These are phyloP conservation scores for Antrozous pallidus DNA, from an alignment of 2,797 vertebrate genomes.

Conservation along the genomic window DNA sequence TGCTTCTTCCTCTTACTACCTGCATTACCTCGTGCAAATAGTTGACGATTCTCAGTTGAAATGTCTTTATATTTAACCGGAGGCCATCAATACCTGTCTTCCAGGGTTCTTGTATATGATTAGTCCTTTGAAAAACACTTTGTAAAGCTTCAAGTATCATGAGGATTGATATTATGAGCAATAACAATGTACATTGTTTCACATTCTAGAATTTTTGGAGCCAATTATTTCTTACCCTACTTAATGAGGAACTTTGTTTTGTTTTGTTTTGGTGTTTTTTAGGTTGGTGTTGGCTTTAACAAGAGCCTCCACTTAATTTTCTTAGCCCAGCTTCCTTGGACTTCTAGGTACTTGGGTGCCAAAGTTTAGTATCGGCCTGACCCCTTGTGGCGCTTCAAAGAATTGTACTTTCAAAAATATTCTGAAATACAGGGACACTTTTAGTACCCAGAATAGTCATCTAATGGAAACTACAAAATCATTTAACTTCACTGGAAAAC, in stretches of 20 bases:
- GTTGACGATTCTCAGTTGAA: not conserved
- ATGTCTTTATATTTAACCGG: not conserved
- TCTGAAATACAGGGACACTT: not conserved
- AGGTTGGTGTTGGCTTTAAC: not conserved
- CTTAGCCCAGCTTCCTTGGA: not conserved
- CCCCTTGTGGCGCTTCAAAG: slow-evolving; percentile 23
- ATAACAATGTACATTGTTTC: not conserved
- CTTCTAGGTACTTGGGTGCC: too few relatives aligned
- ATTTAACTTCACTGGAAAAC: not conserved
- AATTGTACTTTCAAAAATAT: not conserved
- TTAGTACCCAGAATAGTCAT: not conserved
- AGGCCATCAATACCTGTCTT: not conserved
- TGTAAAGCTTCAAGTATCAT: not conserved
- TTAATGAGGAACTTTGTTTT: not conserved
- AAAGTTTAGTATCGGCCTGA: not conserved
- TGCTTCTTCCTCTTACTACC: not conserved
- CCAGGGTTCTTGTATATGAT: not conserved
- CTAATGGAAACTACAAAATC: not conserved
- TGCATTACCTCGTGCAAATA: not conserved
- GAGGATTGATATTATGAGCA: not conserved
- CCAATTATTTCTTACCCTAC: not conserved
- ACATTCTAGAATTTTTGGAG: not conserved
- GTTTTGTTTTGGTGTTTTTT: not conserved
- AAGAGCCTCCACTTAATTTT: not conserved
- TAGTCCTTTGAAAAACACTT: not conserved